These are phyloP conservation scores for Darevskia nairensis DNA, from an alignment of 2,797 vertebrate genomes.

Conservation along the genomic window DNA sequence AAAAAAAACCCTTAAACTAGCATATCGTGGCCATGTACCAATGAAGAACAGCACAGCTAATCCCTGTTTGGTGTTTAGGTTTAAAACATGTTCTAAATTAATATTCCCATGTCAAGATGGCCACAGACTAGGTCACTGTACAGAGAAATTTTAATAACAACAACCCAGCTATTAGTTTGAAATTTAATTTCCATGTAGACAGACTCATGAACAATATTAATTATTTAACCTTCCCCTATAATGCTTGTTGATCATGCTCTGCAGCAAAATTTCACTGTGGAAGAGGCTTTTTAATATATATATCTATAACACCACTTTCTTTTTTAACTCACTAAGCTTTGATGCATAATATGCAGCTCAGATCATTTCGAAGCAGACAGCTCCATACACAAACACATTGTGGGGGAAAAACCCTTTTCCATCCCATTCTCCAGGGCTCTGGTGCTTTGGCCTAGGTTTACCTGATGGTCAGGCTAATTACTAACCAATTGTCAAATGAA, in stretches of 20 bases:
- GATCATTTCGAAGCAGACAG: background rate
- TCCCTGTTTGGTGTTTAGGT: constrained; percentile 4
- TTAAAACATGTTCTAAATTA: constrained; percentile 8
- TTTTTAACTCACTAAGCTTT: background rate
- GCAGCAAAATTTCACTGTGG: background rate
- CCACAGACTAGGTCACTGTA: background rate
- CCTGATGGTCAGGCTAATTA: background rate
- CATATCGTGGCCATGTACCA: background rate
- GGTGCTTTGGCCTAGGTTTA: background rate
- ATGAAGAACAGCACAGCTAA: background rate
- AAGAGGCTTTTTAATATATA: background rate
- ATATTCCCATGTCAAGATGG: constrained; percentile 21
- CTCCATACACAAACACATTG: background rate
- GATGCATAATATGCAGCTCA: background rate
- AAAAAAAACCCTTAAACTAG: background rate
- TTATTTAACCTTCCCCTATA: background rate
- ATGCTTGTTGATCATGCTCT: background rate
- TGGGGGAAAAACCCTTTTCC: too few relatives aligned
- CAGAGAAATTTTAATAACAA: constrained; percentile 13
- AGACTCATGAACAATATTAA: background rate
- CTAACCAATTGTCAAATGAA: background rate
- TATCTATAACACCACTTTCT: background rate
- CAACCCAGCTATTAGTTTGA: background rate
- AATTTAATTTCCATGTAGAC: constrained; percentile 28
- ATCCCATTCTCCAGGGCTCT: too few relatives aligned